Evolutionary conservation across 2,113 vertebrate genomes (phyloP).

Genomic region (Bucco capensis): DNA sequence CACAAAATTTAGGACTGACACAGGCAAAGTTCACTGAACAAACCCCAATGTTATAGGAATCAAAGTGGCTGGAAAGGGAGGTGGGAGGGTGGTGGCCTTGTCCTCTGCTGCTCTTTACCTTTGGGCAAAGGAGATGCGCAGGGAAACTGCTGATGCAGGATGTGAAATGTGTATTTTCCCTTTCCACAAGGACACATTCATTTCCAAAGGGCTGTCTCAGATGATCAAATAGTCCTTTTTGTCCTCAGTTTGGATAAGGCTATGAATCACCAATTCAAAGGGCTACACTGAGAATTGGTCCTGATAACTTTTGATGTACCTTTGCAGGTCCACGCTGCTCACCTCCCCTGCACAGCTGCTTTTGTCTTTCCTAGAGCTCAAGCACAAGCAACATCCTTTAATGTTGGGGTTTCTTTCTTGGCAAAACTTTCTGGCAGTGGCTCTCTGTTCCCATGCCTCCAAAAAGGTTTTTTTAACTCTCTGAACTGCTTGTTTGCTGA

Average conservation of each 20-base stretch:
- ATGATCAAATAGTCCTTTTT: not conserved
- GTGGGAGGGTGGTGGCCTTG: not conserved
- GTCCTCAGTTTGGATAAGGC: not conserved
- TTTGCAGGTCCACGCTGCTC: not conserved
- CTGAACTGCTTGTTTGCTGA: not conserved
- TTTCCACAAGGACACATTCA: not conserved
- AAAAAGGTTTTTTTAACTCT: not conserved
- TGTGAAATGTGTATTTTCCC: not conserved
- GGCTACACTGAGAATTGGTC: not conserved
- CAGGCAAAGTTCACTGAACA: not conserved
- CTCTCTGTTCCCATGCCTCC: not conserved
- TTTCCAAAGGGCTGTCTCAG: not conserved
- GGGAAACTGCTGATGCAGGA: not conserved
- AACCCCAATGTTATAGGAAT: not conserved
- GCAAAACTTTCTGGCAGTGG: not conserved
- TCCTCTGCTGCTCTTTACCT: not conserved
- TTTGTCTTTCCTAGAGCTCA: not conserved
- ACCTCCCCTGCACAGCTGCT: not conserved
- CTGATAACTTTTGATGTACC: not conserved
- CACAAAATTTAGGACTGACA: not conserved
- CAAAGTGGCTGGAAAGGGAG: not conserved
- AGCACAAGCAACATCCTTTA: not conserved
- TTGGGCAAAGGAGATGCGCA: not conserved
- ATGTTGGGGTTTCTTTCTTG: not conserved
- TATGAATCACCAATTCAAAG: not conserved